Percentiles rank a stretch among this genome's conserved stretches.
Conservation (phyloP, 2,888 invertebrate genomes). For the Drepanosiphum platanoidis region DNA sequence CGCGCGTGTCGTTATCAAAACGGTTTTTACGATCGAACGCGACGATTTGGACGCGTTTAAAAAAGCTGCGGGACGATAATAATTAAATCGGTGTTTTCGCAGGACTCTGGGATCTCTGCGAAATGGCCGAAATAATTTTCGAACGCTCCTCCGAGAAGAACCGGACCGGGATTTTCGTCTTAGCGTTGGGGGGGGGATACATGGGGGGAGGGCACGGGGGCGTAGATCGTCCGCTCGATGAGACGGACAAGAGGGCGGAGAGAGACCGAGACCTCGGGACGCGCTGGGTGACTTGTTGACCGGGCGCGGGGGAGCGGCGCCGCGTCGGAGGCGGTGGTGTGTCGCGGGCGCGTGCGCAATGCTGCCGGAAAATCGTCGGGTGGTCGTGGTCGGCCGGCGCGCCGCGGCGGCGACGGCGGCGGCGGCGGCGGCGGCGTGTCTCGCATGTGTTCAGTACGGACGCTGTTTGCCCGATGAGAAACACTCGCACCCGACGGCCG, state of each 20-base stretch:
- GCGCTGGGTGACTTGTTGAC: constrained; percentile 57
- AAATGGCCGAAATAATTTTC: too few relatives aligned
- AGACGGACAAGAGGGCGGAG: constrained; percentile 45
- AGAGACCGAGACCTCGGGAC: neutral
- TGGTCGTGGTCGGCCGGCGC: constrained; percentile 26
- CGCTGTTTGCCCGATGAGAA: constrained; percentile 43
- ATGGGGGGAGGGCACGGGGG: neutral
- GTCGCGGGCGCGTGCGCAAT: constrained; percentile 29
- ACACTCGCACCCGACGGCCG: constrained; percentile 16
- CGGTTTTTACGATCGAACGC: too few relatives aligned
- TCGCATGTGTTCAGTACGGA: constrained; percentile 61
- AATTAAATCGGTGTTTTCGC: too few relatives aligned
- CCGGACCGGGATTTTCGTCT: neutral
- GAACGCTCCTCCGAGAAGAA: neutral
- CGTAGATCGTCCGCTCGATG: neutral
- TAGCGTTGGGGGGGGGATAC: too few relatives aligned
- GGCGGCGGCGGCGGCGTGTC: constrained; percentile 31
- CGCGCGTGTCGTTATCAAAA: too few relatives aligned
- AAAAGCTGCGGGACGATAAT: too few relatives aligned
- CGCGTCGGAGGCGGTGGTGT: constrained; percentile 2
- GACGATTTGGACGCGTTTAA: too few relatives aligned
- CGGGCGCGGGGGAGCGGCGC: constrained; percentile 18
- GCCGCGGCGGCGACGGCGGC: neutral
- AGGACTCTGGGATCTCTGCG: too few relatives aligned
- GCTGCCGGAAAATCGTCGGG: constrained; percentile 25